Percentiles rank a stretch among this genome's conserved stretches.
Conservation (phyloP, 2,888 invertebrate genomes). For the Macaria notata region DNA sequence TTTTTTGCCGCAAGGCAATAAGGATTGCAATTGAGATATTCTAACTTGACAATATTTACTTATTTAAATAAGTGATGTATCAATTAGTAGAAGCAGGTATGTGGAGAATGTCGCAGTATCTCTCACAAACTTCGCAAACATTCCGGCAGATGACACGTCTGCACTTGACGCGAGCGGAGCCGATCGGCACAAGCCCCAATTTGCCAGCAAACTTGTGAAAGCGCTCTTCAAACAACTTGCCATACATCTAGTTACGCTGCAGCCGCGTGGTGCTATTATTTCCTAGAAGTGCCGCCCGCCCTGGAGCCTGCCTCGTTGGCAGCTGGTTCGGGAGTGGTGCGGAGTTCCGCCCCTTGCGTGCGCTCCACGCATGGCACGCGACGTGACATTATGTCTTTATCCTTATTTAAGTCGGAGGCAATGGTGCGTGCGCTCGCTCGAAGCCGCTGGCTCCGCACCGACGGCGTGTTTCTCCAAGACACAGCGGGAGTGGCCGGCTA, state of each 20-base stretch:
- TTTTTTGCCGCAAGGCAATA: not conserved
- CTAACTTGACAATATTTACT: too few species aligned
- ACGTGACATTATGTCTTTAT: conserved; percentile 33
- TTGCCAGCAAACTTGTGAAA: conserved; percentile 20
- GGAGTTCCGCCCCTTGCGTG: conserved; percentile 38
- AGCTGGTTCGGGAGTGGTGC: conserved; percentile 30
- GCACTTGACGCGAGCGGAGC: not conserved
- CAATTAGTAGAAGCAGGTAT: too few species aligned
- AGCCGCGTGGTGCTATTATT: not conserved
- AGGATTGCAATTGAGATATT: not conserved
- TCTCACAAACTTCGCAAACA: too few species aligned
- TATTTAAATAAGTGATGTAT: too few species aligned
- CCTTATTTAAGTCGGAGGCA: conserved; percentile 31
- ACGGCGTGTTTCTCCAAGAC: conserved; percentile 37
- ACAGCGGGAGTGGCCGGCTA: conserved; percentile 40
- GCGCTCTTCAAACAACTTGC: conserved; percentile 18
- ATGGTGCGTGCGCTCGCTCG: conserved; percentile 38
- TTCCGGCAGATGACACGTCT: not conserved
- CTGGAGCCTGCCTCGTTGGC: conserved; percentile 41
- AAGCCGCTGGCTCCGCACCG: conserved; percentile 29
- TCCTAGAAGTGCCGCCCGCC: conserved; percentile 27
- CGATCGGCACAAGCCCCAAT: conserved; percentile 11
- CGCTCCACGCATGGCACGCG: conserved; percentile 22
- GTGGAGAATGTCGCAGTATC: too few species aligned
- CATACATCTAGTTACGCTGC: conserved; percentile 18